A percentile compares a stretch with the other conserved stretches of the same genome.
These are phyloP conservation scores for Drosophila rubida DNA, from an alignment of 2,888 invertebrate genomes.

Conservation along the genomic window DNA sequence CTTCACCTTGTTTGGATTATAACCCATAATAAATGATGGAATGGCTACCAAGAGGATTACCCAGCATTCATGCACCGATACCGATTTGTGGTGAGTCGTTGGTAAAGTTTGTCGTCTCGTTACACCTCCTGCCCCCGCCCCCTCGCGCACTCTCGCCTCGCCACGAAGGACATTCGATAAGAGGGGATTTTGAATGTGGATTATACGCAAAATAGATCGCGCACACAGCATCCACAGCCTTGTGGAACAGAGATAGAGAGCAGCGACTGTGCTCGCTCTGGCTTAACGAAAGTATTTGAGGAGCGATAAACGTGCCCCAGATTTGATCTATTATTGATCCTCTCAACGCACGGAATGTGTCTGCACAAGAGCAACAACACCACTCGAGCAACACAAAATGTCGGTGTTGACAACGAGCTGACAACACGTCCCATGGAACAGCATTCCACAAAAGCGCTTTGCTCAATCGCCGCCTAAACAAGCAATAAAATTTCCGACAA, in stretches of 20 bases:
- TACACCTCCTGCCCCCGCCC: slow-evolving; percentile 7
- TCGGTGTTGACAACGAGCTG: slow-evolving; percentile 54
- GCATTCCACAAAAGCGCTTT: slow-evolving; percentile 36
- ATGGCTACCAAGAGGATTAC: slow-evolving; percentile 86
- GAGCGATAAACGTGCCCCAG: neutral
- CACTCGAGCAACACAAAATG: neutral
- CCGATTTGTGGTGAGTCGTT: slow-evolving; percentile 85
- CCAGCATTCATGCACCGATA: slow-evolving; percentile 85
- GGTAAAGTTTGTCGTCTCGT: slow-evolving; percentile 80
- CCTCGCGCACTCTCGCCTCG: neutral
- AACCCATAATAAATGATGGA: slow-evolving; percentile 84
- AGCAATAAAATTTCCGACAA: slow-evolving; percentile 69
- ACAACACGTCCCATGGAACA: slow-evolving; percentile 48
- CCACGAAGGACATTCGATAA: slow-evolving; percentile 12
- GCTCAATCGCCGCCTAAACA: slow-evolving; percentile 48
- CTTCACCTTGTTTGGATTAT: slow-evolving; percentile 75
- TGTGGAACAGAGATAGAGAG: neutral
- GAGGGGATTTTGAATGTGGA: neutral
- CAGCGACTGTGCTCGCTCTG: neutral
- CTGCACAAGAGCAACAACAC: neutral
- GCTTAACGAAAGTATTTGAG: neutral
- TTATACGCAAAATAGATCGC: neutral
- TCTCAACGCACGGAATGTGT: neutral
- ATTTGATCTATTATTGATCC: slow-evolving; percentile 13
- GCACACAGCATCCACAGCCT: neutral